Percentiles rank a stretch among this genome's conserved stretches.
Evolutionary conservation across 2,888 invertebrate genomes (phyloP).

Genomic region (Phortica magna): DNA sequence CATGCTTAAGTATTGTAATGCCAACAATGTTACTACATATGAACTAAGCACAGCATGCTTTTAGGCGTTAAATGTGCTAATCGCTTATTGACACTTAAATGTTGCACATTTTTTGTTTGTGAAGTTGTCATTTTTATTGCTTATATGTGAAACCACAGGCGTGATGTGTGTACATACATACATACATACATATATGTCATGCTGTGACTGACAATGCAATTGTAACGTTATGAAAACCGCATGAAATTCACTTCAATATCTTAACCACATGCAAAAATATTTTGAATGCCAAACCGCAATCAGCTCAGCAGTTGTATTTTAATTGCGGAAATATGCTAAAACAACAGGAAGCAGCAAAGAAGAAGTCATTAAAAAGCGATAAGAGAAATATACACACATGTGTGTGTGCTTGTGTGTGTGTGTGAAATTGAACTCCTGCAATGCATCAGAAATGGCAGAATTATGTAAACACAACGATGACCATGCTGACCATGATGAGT

Average conservation of each 20-base stretch:
- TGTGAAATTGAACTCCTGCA: constrained; percentile 11
- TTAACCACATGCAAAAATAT: constrained; percentile 16
- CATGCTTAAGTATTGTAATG: too few species aligned
- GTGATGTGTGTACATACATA: too few species aligned
- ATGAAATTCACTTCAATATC: not conserved
- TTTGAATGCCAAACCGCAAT: not conserved
- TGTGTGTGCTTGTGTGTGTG: constrained; percentile 1
- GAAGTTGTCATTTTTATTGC: constrained; percentile 11
- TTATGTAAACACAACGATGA: constrained; percentile 23
- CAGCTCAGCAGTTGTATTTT: constrained; percentile 16
- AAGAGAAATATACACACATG: not conserved
- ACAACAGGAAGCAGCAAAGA: constrained; percentile 15
- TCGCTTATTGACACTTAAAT: constrained; percentile 15
- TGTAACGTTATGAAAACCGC: not conserved
- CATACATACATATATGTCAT: too few species aligned
- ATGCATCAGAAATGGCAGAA: constrained; percentile 27
- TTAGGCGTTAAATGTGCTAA: constrained; percentile 14
- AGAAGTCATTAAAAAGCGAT: constrained; percentile 27
- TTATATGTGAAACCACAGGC: not conserved
- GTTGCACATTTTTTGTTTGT: not conserved
- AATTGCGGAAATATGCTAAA: constrained; percentile 22
- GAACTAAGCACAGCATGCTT: not conserved
- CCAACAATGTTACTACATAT: too few species aligned
- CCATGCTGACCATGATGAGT: constrained; percentile 8
- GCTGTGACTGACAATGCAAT: not conserved